These are phyloP conservation scores for Idaea dimidiata DNA, from an alignment of 2,888 invertebrate species.

Conservation along the genomic window DNA sequence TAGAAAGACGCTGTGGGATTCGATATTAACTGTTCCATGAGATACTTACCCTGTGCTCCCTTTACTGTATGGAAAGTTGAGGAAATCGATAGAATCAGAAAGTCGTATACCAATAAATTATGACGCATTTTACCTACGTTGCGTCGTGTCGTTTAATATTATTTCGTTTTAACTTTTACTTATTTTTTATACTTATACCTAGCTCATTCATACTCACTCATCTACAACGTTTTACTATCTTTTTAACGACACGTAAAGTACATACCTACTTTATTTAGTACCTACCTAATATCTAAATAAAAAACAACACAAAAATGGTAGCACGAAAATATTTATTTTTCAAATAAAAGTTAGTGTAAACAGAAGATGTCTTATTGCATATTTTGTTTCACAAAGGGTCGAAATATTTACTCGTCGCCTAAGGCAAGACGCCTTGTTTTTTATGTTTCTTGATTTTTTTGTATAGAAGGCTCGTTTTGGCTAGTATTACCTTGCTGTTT, in stretches of 20 bases:
- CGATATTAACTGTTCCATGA: too few relatives aligned
- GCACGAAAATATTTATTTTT: constrained; percentile 36
- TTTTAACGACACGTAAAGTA: not conserved
- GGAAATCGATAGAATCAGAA: too few relatives aligned
- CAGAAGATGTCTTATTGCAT: constrained; percentile 45
- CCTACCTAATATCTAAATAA: too few relatives aligned
- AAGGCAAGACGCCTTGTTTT: constrained; percentile 34
- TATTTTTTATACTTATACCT: not conserved
- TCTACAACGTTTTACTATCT: not conserved
- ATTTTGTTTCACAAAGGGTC: constrained; percentile 46
- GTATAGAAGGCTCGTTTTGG: not conserved
- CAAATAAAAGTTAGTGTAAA: constrained; percentile 30
- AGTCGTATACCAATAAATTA: too few relatives aligned
- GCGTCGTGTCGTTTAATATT: too few relatives aligned
- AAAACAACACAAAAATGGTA: constrained; percentile 9
- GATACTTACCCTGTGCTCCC: too few relatives aligned
- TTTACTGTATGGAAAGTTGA: too few relatives aligned
- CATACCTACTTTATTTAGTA: not conserved
- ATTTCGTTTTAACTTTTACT: too few relatives aligned
- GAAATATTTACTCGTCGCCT: constrained; percentile 44
- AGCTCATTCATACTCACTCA: not conserved
- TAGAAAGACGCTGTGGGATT: too few relatives aligned
- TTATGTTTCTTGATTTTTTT: constrained; percentile 18
- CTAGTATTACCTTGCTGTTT: not conserved
- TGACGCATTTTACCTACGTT: too few relatives aligned